Evolutionary conservation across 92 coral and sea anemone species (phyloP).

Genomic region (Heteractis magnifica): DNA sequence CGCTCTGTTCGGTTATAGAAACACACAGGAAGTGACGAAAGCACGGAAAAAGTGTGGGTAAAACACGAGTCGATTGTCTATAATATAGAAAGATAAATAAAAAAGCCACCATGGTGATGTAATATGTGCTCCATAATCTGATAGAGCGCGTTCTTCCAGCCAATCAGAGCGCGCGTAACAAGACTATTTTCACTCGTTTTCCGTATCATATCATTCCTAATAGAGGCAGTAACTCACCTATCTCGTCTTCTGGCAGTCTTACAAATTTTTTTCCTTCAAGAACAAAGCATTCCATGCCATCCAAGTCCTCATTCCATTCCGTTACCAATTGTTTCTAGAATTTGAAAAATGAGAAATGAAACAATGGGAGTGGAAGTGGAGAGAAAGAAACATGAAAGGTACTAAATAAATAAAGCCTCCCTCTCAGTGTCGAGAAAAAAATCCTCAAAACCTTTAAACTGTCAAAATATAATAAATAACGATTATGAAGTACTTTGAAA

Average conservation of each 20-base stretch:
- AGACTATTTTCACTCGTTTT: too few relatives aligned
- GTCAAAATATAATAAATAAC: too few relatives aligned
- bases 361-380: not conserved
- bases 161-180: too few relatives aligned
- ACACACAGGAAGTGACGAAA: not conserved
- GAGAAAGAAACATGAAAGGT: too few relatives aligned
- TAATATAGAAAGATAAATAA: not conserved
- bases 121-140: too few relatives aligned
- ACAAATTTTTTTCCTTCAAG: slow-evolving; percentile 93
- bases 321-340: slow-evolving; percentile 86
- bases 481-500: too few relatives aligned
- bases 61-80: not conserved
- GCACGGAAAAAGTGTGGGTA: not conserved
- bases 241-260: slow-evolving; percentile 94
- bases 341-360: not conserved
- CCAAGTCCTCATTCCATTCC: slow-evolving; percentile 98
- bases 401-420: too few relatives aligned
- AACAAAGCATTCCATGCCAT: slow-evolving; percentile 99
- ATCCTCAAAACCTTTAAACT: too few relatives aligned
- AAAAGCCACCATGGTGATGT: too few relatives aligned
- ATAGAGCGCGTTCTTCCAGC: too few relatives aligned
- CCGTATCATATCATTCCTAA: not conserved
- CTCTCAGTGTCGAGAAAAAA: too few relatives aligned
- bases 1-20: too few relatives aligned
- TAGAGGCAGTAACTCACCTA: slow-evolving; percentile 48